Base-by-base conservation (phyloP, 2,113 vertebrate genomes). In the Spea bombifrons region DNA sequence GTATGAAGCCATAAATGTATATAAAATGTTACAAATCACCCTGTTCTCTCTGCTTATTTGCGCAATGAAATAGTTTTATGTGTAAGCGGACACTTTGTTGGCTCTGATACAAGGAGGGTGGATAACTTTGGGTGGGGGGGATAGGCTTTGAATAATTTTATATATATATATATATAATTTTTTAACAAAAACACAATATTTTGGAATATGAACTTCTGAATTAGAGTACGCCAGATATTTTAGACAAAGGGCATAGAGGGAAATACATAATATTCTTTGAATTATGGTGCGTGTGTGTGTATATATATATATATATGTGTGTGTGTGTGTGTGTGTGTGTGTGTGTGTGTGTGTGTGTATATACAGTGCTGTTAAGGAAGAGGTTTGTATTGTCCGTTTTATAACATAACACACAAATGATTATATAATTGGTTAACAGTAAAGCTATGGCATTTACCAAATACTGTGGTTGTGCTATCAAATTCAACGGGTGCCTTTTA, bases 1-100 rank as follows among this genome's bases (percentile, higher is more conserved):
- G 94, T 94, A 93, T 91, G 93, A 94, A 95, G 93, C 93, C 93
- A 94, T 95, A 94, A 91, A 90, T 94, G 92, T 95, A 94, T 88
- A 95, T 94, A 95, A 92, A 93, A 89, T 86, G 89, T 92, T 91
- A 86, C 87, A 91, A 87, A 90, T 87, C 52, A 80, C 71, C 5
- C 53, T 68, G 85, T 86, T 86, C 88, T 88, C 83, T 88, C 89
- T 91, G 85, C 85, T 88, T 90, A 30, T 85, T 89, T 90, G 85
- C 81, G 66, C 44, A 68, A 75, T 66, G 65, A 6, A 61, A 5
- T 3, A 3, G 8, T 61, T 10, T n/a, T 30, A n/a, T n/a, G 52
- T 55, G 52, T 55, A 7, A 55, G 6, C 6, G 52, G 52, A 6
- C 7, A 55, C 53, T 8, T 55, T 55, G 53, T 7, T 55, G 13